These are phyloP conservation scores for Synanthedon tipuliformis DNA, from an alignment of 2,888 invertebrate species.

Conservation along the genomic window DNA sequence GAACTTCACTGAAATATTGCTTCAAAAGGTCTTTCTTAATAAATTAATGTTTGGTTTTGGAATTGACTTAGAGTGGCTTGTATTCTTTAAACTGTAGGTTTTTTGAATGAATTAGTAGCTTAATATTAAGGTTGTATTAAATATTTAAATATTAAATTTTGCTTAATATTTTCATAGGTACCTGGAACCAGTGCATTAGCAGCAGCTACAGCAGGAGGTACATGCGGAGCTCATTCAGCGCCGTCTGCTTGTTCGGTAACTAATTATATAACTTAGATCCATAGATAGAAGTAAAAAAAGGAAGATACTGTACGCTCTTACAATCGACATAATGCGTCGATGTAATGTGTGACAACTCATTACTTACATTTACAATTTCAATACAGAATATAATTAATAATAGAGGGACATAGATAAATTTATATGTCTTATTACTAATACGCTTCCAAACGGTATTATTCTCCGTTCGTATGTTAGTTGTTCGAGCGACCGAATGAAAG, in stretches of 20 bases:
- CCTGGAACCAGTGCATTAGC: slow-evolving; percentile 62
- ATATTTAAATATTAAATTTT: slow-evolving; percentile 1
- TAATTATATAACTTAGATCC: slow-evolving; percentile 9
- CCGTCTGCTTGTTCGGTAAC: slow-evolving; percentile 64
- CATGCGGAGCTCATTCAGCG: slow-evolving; percentile 58
- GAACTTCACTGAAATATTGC: not conserved
- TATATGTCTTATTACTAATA: no score
- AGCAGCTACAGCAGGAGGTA: slow-evolving; percentile 55
- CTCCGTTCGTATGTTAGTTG: no score
- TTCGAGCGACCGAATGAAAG: no score
- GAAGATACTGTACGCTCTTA: no score
- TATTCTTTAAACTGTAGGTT: not conserved
- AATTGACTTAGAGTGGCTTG: not conserved
- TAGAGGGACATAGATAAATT: no score
- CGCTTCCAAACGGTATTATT: no score
- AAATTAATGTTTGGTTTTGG: not conserved
- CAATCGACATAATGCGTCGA: no score
- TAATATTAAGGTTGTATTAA: not conserved
- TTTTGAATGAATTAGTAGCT: slow-evolving; percentile 2
- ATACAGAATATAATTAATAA: no score
- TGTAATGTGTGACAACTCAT: no score
- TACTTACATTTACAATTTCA: no score
- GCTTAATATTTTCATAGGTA: slow-evolving; percentile 28
- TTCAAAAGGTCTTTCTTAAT: not conserved
- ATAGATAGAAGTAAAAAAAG: no score